Conservation (phyloP, 23 tunicate species). For the Ciona savignyi region DNA sequence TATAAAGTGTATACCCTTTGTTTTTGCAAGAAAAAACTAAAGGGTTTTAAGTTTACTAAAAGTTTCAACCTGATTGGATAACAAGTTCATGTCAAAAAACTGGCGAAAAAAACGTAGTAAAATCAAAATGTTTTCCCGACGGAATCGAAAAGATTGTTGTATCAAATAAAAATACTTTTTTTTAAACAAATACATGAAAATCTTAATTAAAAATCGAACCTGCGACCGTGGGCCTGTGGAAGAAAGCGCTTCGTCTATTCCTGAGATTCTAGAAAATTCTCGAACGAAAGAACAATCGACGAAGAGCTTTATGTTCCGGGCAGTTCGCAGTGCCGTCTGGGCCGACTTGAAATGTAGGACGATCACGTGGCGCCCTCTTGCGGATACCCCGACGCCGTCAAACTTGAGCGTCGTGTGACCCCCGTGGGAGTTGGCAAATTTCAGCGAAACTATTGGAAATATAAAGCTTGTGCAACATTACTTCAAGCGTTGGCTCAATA, state of each 20-base stretch:
- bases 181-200: too few relatives aligned
- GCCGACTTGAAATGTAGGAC: slow-evolving; percentile 13
- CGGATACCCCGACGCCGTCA: slow-evolving; percentile 24
- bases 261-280: slow-evolving; percentile 13
- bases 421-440: slow-evolving; percentile 28
- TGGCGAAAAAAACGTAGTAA: too few relatives aligned
- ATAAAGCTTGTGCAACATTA: too few relatives aligned
- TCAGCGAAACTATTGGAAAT: slow-evolving; percentile 16
- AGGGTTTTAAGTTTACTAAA: too few relatives aligned
- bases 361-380: slow-evolving; percentile 21
- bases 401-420: slow-evolving; percentile 47
- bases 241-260: slow-evolving; percentile 2
- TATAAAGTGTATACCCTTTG: too few relatives aligned
- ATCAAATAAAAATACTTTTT: too few relatives aligned
- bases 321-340: neutral
- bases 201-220: neutral
- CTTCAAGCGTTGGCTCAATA: too few relatives aligned
- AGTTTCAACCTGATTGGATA: too few relatives aligned
- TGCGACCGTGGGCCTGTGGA: neutral
- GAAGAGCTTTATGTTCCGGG: slow-evolving; percentile 16
- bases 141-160: too few relatives aligned
- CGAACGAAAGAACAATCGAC: slow-evolving; percentile 47
- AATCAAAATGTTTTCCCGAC: too few relatives aligned
- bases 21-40: too few relatives aligned
- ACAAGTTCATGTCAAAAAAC: too few relatives aligned